Conservation (phyloP, 2,113 vertebrate species). For the Verasper variegatus region DNA sequence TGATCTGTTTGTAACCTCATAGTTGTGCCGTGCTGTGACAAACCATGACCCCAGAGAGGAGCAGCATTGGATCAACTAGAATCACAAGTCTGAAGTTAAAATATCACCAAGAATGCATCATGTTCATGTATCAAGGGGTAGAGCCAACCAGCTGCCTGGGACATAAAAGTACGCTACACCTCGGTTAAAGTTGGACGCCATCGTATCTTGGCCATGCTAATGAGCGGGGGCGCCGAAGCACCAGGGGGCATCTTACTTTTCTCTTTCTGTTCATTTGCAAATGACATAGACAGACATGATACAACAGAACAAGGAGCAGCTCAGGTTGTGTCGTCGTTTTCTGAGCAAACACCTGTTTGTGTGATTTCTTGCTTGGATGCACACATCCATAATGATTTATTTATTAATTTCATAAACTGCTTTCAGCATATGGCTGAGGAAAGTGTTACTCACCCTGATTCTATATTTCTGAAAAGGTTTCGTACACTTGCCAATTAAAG, state of each 20-base stretch:
- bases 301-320: background rate
- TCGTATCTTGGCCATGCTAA: no score
- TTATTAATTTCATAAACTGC: no score
- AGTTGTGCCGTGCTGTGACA: background rate
- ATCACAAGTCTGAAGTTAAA: background rate
- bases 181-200: background rate
- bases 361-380: background rate
- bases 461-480: no score
- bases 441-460: no score
- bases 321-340: background rate
- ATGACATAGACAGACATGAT: background rate
- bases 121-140: background rate
- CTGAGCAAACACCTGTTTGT: background rate
- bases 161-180: no score
- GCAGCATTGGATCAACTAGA: background rate
- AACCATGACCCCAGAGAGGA: background rate
- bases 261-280: no score
- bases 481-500: no score
- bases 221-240: no score
- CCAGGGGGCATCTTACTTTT: no score
- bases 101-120: slow-evolving; percentile 5
- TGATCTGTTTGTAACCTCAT: background rate
- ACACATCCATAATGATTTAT: background rate
- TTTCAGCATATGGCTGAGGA: no score
- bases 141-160: no score